Conservation (phyloP, 2,888 invertebrate species). For the Bembecia ichneumoniformis region DNA sequence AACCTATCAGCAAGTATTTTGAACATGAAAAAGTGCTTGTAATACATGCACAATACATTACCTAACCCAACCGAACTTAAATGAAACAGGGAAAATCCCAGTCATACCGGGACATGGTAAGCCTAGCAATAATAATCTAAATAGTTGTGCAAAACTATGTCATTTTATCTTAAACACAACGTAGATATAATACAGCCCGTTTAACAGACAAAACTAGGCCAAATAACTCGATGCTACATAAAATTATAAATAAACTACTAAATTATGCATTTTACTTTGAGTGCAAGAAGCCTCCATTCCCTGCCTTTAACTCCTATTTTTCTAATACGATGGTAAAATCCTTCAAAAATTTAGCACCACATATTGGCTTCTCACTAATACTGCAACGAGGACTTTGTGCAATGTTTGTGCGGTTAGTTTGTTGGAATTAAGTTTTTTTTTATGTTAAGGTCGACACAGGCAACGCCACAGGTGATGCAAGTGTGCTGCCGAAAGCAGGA, state of each 20-base stretch:
- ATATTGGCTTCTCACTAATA: conserved; percentile 58
- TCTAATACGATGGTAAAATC: conserved; percentile 61
- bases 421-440: no score
- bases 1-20: no score
- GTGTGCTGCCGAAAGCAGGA: no score
- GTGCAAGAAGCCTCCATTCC: conserved; percentile 46
- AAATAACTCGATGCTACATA: no score
- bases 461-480: no score
- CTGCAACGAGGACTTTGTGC: background rate
- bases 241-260: no score
- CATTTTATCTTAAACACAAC: background rate
- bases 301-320: conserved; percentile 33
- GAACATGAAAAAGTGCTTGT: no score
- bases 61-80: no score
- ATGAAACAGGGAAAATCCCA: no score
- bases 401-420: background rate
- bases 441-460: no score
- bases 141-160: background rate
- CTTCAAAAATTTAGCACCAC: conserved; percentile 71
- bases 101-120: no score
- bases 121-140: background rate
- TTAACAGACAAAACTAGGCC: background rate
- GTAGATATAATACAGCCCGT: background rate
- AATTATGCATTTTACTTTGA: background rate
- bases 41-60: no score